Conservation (phyloP, 2,888 invertebrate species). For the Lithophane socia region DNA sequence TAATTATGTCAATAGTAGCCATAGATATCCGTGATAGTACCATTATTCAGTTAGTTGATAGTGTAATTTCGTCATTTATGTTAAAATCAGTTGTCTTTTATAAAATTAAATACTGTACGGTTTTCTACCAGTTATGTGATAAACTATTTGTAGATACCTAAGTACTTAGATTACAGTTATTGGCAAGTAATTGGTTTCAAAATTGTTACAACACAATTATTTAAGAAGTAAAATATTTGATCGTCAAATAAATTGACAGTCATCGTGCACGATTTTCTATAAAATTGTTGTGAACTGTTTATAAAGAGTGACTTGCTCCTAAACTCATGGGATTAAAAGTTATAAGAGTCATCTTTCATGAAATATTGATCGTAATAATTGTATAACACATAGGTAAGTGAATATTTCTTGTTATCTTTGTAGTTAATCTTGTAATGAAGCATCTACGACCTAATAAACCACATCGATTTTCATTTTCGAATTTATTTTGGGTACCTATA, state of each 20-base stretch:
- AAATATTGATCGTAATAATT: conserved; percentile 6
- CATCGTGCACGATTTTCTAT: conserved; percentile 51
- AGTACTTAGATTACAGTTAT: conserved; percentile 2
- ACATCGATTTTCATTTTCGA: not conserved
- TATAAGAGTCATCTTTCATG: conserved; percentile 24
- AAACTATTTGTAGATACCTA: not conserved
- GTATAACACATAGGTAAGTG: not conserved
- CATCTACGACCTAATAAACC: not conserved
- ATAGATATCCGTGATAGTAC: too few species aligned
- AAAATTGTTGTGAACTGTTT: conserved; percentile 49
- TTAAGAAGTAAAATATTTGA: conserved; percentile 31
- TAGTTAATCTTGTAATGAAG: not conserved
- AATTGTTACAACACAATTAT: conserved; percentile 27
- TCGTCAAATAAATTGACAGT: conserved; percentile 45
- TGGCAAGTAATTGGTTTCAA: conserved; percentile 26
- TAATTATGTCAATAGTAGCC: not conserved
- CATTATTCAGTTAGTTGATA: too few species aligned
- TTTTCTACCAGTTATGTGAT: not conserved
- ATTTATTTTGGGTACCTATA: not conserved
- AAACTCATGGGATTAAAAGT: conserved; percentile 30
- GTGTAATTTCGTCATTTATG: not conserved
- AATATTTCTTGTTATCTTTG: not conserved
- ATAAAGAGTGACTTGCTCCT: conserved; percentile 55
- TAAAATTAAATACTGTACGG: not conserved
- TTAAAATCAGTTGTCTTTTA: not conserved